These are phyloP conservation scores for Zonotrichia leucophrys DNA, from an alignment of 2,113 vertebrate species.

Conservation along the genomic window DNA sequence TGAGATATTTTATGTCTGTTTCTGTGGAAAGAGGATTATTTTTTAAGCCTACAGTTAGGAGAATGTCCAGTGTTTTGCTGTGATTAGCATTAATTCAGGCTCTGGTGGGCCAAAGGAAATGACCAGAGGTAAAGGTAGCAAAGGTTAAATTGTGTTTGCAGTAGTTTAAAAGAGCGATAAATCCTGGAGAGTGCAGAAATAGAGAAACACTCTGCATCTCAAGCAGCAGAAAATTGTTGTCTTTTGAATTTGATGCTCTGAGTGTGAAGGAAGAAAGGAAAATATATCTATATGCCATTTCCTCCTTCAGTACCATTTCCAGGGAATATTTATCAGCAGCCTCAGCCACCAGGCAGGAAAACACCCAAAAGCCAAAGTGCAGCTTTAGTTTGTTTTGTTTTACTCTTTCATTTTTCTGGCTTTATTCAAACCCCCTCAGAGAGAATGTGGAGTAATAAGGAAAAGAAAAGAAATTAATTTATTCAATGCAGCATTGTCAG, in stretches of 20 bases:
- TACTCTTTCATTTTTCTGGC: background rate
- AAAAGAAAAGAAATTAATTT: constrained; percentile 57
- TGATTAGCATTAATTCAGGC: background rate
- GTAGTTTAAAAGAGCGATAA: background rate
- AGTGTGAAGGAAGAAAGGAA: constrained; percentile 43
- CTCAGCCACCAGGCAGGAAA: constrained; percentile 21
- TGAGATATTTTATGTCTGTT: constrained; percentile 38
- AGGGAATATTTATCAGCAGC: constrained; percentile 52
- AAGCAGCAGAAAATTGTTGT: constrained; percentile 25
- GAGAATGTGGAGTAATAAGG: background rate
- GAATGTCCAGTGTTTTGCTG: background rate
- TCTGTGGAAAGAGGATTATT: background rate
- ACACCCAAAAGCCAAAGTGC: background rate
- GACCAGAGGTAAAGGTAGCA: background rate
- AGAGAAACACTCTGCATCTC: constrained; percentile 22
- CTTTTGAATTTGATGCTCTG: constrained; percentile 14
- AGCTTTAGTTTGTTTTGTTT: constrained; percentile 23
- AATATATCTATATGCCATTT: constrained; percentile 29
- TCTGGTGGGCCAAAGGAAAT: background rate
- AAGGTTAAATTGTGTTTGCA: constrained; percentile 40
- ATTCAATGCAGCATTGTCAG: background rate
- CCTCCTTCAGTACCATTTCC: background rate
- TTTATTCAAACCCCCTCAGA: background rate
- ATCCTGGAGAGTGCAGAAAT: background rate
- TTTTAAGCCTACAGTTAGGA: background rate